These are phyloP conservation scores for Phycodurus eques DNA, from an alignment of 2,113 vertebrate genomes.

Conservation along the genomic window DNA sequence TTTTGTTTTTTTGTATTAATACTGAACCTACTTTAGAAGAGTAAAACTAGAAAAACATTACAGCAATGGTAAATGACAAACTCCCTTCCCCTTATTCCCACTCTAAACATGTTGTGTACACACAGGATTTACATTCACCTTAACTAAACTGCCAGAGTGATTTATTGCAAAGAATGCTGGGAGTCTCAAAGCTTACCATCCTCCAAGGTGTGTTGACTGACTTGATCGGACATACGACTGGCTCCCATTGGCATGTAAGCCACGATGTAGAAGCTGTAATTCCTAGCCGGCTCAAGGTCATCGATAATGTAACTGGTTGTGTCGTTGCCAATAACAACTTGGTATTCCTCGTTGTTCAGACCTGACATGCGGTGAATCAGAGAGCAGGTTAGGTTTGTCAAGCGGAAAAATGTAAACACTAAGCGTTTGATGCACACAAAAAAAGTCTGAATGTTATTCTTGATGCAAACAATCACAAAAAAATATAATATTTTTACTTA, in stretches of 20 bases:
- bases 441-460: background rate
- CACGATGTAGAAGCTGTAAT: constrained; percentile 96
- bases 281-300: constrained; percentile 90
- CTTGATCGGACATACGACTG: constrained; percentile 97
- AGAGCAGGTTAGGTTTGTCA: constrained; percentile 7
- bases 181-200: constrained; percentile 80
- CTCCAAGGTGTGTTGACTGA: constrained; percentile 90
- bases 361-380: constrained; percentile 67
- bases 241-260: constrained; percentile 99
- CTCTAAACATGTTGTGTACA: constrained; percentile 31
- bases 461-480: background rate
- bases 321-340: constrained; percentile 96
- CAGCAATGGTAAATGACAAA: background rate
- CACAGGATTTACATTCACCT: constrained; percentile 33
- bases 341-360: constrained; percentile 97
- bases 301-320: constrained; percentile 95
- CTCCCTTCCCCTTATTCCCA: constrained; percentile 9
- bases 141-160: constrained; percentile 46
- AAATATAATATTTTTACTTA: background rate
- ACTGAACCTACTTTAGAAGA: background rate
- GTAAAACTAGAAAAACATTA: background rate
- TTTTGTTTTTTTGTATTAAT: background rate
- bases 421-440: background rate
- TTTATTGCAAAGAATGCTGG: constrained; percentile 56
- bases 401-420: background rate